Percentiles rank a stretch among this genome's conserved stretches.
Evolutionary conservation across 2,113 vertebrate species (phyloP).

Genomic region (Catharus fuscescens): DNA sequence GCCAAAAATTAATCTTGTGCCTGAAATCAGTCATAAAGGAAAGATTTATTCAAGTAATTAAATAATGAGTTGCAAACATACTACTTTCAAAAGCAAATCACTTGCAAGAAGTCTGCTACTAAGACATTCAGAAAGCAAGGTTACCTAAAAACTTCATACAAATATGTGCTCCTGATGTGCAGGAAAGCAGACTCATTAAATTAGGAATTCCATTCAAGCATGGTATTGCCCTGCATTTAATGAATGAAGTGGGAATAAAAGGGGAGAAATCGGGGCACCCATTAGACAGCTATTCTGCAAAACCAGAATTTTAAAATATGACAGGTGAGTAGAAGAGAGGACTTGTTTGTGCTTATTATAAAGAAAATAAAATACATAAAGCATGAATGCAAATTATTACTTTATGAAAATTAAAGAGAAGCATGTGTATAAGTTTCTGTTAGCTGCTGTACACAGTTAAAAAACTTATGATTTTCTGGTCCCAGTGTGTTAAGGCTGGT

Average conservation of each 20-base stretch:
- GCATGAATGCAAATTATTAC: neutral
- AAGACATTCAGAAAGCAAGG: neutral
- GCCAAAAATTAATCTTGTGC: neutral
- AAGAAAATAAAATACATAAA: neutral
- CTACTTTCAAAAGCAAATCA: neutral
- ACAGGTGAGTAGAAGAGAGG: neutral
- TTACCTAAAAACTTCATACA: neutral
- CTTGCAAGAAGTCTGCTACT: neutral
- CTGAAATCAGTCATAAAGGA: neutral
- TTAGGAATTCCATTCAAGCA: neutral
- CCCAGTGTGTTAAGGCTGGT: neutral
- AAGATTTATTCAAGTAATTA: neutral
- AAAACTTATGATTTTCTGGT: neutral
- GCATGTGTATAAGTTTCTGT: neutral
- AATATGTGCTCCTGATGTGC: neutral
- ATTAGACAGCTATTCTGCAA: neutral
- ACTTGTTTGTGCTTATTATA: neutral
- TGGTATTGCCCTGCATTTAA: neutral
- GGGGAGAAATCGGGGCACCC: neutral
- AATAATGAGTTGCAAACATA: neutral
- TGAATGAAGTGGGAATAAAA: neutral
- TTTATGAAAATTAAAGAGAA: neutral
- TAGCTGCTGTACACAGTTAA: neutral
- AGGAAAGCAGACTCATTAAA: neutral
- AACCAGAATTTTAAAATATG: neutral